Evolutionary conservation across 2,113 vertebrate genomes (phyloP), one percentile per base, ranked within the genome.

Genomic region (Chaetura pelagica): DNA sequence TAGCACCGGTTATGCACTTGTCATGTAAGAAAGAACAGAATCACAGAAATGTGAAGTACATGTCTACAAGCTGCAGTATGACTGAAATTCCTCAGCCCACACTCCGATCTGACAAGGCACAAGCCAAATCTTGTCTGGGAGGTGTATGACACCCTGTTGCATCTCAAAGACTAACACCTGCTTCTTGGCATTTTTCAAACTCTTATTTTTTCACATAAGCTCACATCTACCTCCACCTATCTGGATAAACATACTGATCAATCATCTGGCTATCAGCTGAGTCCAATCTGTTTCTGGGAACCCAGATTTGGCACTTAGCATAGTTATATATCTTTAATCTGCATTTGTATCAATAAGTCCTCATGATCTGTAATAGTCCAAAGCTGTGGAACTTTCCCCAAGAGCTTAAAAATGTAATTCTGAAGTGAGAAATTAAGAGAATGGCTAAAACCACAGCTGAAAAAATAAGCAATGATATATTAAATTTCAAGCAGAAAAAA

Each of bases 371-470:
- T 17, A 23, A 40, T 3, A 57, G 30, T 38, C 2, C 17, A 86
- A 57, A 73, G 2, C 6, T n/a, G 7, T 51, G 52, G 7, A 34
- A 44, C 40, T 32, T 30, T 15, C 5, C 18, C 6, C 1, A 4
- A 10, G 11, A 67, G 7, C 4, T 87, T 51, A 20, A 57, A 63
- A 40, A 59, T 40, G 2, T 16, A 10, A 40, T 68, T 86, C 61
- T 73, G 14, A 58, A 63, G 6, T 27, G 15, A 61, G 32, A 82
- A 84, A 38, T 18, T 29, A 32, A 78, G 42, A 32, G 21, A 29
- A 2, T 38, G 11, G 3, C 1, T 48, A 24, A 84, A 89, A 42
- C 0, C 0, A 1, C 9, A 38, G 6, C 7, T 72, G 29, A 57
- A 81, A 40, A 81, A 94, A 38, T 32, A 68, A 59, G 10, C 5